phyloP scores from a whole-genome alignment of 2,797 vertebrate genomes.

The Kryptopterus vitreolus region DNA sequence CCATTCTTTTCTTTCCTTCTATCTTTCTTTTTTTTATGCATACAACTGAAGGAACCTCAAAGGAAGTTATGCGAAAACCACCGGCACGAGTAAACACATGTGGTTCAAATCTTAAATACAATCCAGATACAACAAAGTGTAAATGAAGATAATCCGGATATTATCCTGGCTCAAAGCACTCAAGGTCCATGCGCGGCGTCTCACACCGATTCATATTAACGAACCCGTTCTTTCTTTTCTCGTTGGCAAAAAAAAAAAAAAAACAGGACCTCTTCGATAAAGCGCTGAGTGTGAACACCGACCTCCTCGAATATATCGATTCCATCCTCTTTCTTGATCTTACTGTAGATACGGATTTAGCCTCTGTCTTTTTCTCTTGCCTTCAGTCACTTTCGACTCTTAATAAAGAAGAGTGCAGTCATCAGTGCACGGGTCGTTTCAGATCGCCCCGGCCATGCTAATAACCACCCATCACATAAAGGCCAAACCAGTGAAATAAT shows the following conservation, averaged over 20 bases:
- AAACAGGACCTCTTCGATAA: no score
- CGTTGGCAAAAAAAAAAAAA: not conserved
- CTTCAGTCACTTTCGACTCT: no score
- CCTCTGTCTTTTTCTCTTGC: not conserved
- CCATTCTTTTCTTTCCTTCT: no score
- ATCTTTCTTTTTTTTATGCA: no score
- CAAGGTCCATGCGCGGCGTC: not conserved
- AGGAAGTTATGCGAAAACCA: not conserved
- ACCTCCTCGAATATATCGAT: not conserved
- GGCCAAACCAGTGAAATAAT: conserved; percentile 42
- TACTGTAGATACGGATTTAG: not conserved
- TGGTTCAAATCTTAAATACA: not conserved
- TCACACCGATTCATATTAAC: not conserved
- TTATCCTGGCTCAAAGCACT: not conserved
- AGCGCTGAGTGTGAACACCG: no score
- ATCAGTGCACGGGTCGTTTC: conserved; percentile 9
- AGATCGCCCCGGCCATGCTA: conserved; percentile 21
- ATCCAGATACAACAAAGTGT: not conserved
- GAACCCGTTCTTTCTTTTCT: not conserved
- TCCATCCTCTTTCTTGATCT: not conserved
- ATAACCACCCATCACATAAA: conserved; percentile 29
- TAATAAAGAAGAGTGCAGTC: conserved; percentile 43
- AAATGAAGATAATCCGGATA: not conserved
- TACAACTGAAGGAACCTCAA: not conserved
- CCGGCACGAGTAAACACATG: not conserved